A percentile compares a stretch with the other conserved stretches of the same genome.
Evolutionary conservation across 2,113 vertebrate genomes (phyloP).

Genomic region (Recurvirostra avosetta): DNA sequence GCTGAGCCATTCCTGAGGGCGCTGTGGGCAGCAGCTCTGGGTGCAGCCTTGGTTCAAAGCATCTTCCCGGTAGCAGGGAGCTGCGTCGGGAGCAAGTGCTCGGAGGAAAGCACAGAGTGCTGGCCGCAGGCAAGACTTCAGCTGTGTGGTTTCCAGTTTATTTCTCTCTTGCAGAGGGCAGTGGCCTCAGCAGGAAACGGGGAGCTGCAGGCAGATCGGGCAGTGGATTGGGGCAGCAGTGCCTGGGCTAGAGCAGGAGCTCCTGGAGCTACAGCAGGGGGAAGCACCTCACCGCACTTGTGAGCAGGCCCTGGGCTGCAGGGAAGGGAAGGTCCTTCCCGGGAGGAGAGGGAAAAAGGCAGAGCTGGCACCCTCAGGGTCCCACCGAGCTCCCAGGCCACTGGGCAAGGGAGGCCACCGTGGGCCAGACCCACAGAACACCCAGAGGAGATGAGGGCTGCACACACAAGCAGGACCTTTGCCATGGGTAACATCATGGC

Average conservation of each 20-base stretch:
- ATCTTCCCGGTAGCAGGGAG: not conserved
- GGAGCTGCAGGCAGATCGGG: not conserved
- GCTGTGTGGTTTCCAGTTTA: not conserved
- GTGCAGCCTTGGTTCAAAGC: not conserved
- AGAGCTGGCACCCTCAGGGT: not conserved
- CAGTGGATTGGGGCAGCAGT: not conserved
- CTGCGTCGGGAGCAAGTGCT: not conserved
- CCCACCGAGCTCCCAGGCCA: rapidly evolving
- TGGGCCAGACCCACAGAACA: not conserved
- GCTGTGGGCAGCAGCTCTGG: not conserved
- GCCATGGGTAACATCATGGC: rapidly evolving
- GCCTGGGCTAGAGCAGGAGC: not conserved
- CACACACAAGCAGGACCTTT: not conserved
- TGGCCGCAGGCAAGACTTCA: not conserved
- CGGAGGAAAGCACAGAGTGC: not conserved
- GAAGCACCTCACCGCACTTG: not conserved
- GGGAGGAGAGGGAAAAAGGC: not conserved
- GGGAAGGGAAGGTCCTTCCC: not conserved
- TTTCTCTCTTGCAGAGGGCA: not conserved
- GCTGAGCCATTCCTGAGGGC: not conserved
- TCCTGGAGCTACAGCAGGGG: constrained; percentile 24
- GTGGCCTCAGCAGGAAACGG: not conserved
- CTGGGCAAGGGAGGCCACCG: not conserved
- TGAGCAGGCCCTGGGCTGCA: not conserved
- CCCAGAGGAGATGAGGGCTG: not conserved